These are phyloP conservation scores for Ornithoptera priamus DNA, from an alignment of 2,888 invertebrate genomes.

Conservation along the genomic window DNA sequence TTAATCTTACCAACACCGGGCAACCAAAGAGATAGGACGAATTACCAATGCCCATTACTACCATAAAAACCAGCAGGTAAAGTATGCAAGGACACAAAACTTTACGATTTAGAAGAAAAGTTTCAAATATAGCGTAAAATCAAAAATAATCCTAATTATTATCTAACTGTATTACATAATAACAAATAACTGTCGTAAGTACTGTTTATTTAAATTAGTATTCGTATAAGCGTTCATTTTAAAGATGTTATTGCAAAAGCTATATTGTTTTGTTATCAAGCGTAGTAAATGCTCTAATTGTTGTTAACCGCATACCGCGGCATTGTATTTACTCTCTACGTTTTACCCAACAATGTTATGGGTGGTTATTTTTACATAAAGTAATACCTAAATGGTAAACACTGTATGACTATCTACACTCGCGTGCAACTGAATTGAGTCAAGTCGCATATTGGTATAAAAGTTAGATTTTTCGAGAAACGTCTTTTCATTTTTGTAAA, in stretches of 20 bases:
- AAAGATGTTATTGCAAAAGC: constrained; percentile 1
- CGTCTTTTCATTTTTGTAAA: no score
- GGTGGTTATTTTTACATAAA: neutral
- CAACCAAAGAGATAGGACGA: neutral
- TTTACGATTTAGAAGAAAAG: neutral
- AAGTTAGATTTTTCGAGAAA: no score
- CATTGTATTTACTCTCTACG: neutral
- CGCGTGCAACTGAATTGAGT: no score
- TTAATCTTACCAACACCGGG: neutral
- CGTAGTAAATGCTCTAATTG: constrained; percentile 9
- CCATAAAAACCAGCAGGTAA: neutral
- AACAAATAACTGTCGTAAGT: neutral
- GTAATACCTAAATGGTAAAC: neutral
- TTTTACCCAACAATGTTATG: constrained; percentile 12
- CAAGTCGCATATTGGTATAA: no score
- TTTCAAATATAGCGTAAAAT: neutral
- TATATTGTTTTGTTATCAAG: constrained; percentile 12
- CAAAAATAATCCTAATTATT: neutral
- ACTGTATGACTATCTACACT: neutral
- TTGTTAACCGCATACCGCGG: neutral
- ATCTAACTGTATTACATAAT: neutral
- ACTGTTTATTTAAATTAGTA: neutral
- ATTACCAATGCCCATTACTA: no score
- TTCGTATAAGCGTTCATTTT: neutral
- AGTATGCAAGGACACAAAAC: neutral